Base-by-base conservation (phyloP, 1,140 invertebrate genomes). In the Reticulitermes speratus region DNA sequence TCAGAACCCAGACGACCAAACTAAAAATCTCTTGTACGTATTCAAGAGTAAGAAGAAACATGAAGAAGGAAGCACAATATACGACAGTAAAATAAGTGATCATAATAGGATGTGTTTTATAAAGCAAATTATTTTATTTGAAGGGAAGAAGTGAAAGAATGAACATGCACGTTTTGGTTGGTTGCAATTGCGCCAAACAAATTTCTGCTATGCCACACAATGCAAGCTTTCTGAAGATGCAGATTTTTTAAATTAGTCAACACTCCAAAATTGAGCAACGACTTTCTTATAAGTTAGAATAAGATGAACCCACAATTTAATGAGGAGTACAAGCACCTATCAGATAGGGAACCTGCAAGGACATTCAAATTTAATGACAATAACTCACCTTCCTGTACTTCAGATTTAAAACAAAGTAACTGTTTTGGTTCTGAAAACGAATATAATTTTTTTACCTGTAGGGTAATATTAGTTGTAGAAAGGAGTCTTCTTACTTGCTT, bases 131-230 rank as follows among this genome's bases (percentile, higher is more conserved):
- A 75, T 75, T 55, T 55, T 55, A 55, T 55, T 55, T 16, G 52
- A 55, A 19, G 52, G 19, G 9, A 75, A 30, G 65, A 14, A 25
- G n/a, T 75, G 25, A 75, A 75, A 75, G 65, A 14, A 75, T 65
- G 16, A 65, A 65, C 8, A n/a, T 65, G 59, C 59, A 8, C 7
- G 0, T 65, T n/a, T 65, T 65, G 59, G 21, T 65, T 65, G 65
- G 65, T n/a, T 75, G 65, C 65, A 75, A 75, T 75, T 75, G 65
- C 65, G 65, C 65, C 65, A 75, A 25, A 30, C n/a, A 75, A 75
- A 30, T 19, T 23, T 19, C 14, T 19, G 12, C 19, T 65, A 65
- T 8, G 21, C 25, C 65, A 75, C 19, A 75, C 0, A n/a, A 75
- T 30, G 9, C 6, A 75, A 30, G 3, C 9, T 25, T 75, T 75